A percentile compares a stretch with the other conserved stretches of the same genome.
These are phyloP conservation scores for Macrotus californicus DNA, from an alignment of 2,113 vertebrate species.

Conservation along the genomic window DNA sequence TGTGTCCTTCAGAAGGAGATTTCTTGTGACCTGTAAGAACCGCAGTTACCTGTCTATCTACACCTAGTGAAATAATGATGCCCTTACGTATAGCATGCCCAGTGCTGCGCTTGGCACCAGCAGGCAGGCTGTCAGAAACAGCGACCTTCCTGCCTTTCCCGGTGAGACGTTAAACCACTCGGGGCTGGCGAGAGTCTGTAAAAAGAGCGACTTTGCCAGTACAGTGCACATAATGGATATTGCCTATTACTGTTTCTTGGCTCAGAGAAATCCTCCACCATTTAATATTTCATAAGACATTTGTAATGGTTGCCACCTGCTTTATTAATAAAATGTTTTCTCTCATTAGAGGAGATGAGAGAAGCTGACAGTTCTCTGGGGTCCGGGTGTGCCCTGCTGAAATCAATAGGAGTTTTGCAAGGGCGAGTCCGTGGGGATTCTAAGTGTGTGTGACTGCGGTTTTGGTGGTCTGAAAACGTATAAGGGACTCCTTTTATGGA, in stretches of 20 bases:
- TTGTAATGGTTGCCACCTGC: constrained; percentile 51
- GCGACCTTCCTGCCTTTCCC: background rate
- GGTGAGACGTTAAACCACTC: background rate
- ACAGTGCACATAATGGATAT: background rate
- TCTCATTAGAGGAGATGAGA: constrained; percentile 19
- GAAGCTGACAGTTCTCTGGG: background rate
- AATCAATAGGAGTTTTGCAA: constrained; percentile 5
- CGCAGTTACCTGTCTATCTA: background rate
- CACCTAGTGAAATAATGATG: background rate
- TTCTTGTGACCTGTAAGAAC: background rate
- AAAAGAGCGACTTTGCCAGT: background rate
- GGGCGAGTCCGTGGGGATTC: background rate
- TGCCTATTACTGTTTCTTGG: background rate
- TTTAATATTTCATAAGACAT: constrained; percentile 37
- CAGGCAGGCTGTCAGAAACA: background rate
- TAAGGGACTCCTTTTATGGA: background rate
- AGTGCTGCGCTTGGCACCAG: background rate
- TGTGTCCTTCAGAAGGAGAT: background rate
- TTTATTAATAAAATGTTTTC: constrained; percentile 36
- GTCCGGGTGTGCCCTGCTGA: background rate
- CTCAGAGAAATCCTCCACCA: background rate
- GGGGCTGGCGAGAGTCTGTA: constrained; percentile 32
- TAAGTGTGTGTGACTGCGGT: background rate
- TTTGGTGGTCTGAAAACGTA: constrained; percentile 37
- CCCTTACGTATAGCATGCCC: background rate